Evolutionary conservation across 37 sponge, comb jelly and placozoan genomes (phyloP), one percentile per base, ranked within the genome.

Genomic region (Axinella damicornis): DNA sequence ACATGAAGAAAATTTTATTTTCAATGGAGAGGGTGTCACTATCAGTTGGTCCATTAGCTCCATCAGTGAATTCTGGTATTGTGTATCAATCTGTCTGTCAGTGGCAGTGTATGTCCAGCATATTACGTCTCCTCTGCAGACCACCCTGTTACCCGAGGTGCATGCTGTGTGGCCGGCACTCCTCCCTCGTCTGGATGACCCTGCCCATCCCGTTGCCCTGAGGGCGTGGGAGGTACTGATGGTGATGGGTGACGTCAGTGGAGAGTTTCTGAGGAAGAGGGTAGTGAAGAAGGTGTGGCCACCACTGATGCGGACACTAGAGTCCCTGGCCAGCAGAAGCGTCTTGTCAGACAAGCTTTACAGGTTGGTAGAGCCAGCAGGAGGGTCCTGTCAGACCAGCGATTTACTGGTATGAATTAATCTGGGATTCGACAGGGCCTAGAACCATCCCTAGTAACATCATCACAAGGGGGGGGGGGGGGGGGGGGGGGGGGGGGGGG

Each of bases 101-200:
- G n/a, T n/a, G n/a, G n/a, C 18, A 18, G 15, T 56, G 18, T 56
- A 56, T 56, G 12, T 40, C 70, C 35, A 27, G 12, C 38, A 14
- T 40, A 12, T 37, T 14, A 27, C 15, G 14, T 69, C 17, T 19
- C 57, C 57, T 17, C 57, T 56, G 17, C 60, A 82, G 72, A 53
- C 6, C 16, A 71, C 64, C 37, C 83, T 91, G 2, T 57, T 79
- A 21, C 91, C 91, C 0, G 76, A 84, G 28, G 81, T 90, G n/a
- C 90, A 92, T 76, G 54, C 53, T 15, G 39, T 93, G 41, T 93
- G 93, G 93, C 75, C 85, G 0, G 41, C 93, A 22, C 68, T 93
- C 16, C 63, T 89, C 34, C 78, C 33, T 17, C 73, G 86, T 1
- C 86, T 93, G 38, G 31, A 30, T 1, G 91, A 93, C 68, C 40